Base-by-base conservation (phyloP, 2,113 vertebrate genomes). In the Oreotrochilus melanogaster region DNA sequence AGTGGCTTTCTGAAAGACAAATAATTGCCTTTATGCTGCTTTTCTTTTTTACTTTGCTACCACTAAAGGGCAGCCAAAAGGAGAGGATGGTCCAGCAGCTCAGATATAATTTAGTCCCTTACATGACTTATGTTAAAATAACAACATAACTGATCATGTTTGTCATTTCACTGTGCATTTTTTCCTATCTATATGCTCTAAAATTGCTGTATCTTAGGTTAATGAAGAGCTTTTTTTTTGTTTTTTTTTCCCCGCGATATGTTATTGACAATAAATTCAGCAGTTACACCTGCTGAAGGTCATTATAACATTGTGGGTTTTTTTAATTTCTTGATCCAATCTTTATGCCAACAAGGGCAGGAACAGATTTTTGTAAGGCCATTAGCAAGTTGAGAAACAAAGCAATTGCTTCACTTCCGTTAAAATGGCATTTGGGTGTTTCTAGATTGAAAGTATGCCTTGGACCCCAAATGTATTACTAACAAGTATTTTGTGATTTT, bases 191-290 rank as follows among this genome's bases (percentile, higher is more conserved):
- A 21, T 61, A 31, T 31, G 13, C 15, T 42, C 9, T 71, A 53
- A 48, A 61, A 23, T 65, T 75, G 4, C 17, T 89, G 17, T 50
- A 42, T 57, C 22, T 42, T 21, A 18, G 12, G 13, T 57, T 73
- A 82, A 93, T 65, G 11, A 86, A 31, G n/a, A 35, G 14, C 45
- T 57, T 69, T 56, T 61, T 88, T 93, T 80, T 37, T 39, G 9
- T 39, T 9, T 9, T 39, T 39, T 39, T 39, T 39, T 39, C 5
- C 5, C 39, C 39, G 14, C 58, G 47, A 18, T 86, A 35, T 39
- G 88, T 86, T 91, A 81, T 50, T 90, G 57, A 78, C 93, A 47
- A 82, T 67, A 73, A 71, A 71, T 30, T 88, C 69, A 71, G 31
- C 5, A 57, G 28, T 56, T 88, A 64, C 53, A 11, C 51, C 27